Conservation (phyloP, 1,140 invertebrate species). For the Lepidurus packardi region DNA sequence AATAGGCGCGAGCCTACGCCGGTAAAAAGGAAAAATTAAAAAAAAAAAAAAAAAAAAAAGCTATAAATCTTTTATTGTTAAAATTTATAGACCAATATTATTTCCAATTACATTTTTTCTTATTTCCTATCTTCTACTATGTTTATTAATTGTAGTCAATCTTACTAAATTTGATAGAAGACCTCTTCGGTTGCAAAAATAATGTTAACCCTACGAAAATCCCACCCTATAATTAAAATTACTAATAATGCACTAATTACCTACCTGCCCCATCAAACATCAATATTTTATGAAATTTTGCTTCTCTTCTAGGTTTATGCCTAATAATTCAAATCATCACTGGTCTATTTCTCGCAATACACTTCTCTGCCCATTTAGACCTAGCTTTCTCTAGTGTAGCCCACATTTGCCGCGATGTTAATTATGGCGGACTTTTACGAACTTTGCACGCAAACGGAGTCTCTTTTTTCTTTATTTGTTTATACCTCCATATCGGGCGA, state of each 20-base stretch:
- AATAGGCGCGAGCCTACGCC: no score
- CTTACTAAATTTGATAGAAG: conserved; percentile 33
- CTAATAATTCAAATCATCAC: conserved; percentile 56
- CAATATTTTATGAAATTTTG: conserved; percentile 42
- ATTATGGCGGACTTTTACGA: no score
- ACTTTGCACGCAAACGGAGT: conserved; percentile 52
- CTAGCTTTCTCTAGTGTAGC: conserved; percentile 54
- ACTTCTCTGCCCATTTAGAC: conserved; percentile 52
- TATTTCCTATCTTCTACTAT: conserved; percentile 36
- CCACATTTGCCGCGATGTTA: conserved; percentile 43
- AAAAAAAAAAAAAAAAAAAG: no score
- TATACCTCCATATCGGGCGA: conserved; percentile 43
- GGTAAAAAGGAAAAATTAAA: no score
- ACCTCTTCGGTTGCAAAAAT: conserved; percentile 34
- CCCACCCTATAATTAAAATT: conserved; percentile 39
- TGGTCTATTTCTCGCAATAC: conserved; percentile 55
- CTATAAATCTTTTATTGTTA: no score
- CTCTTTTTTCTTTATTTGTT: conserved; percentile 43
- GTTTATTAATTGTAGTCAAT: conserved; percentile 37
- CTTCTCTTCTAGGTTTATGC: conserved; percentile 53
- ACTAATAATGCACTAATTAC: conserved; percentile 37
- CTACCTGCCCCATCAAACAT: conserved; percentile 40
- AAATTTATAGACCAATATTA: no score
- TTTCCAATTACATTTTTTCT: conserved; percentile 27
- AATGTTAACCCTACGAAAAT: conserved; percentile 38